Evolutionary conservation across 2,888 invertebrate species (phyloP).

Genomic region (Cotesia congregata): DNA sequence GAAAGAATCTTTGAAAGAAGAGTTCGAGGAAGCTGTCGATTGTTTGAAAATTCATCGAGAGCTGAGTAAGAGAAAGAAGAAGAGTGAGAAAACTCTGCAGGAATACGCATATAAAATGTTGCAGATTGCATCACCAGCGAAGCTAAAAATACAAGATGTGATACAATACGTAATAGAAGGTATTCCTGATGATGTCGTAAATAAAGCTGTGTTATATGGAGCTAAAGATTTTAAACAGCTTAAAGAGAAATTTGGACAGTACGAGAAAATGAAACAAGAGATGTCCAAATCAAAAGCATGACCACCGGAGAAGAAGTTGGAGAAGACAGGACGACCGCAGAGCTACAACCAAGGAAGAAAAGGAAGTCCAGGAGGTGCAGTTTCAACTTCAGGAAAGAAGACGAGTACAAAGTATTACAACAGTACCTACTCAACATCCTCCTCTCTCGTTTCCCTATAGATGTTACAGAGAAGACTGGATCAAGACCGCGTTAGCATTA

Average conservation of each 20-base stretch:
- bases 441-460: no score
- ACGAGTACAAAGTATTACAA: slow-evolving; percentile 17
- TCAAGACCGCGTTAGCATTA: no score
- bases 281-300: not conserved
- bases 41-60: slow-evolving; percentile 7
- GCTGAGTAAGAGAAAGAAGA: not conserved
- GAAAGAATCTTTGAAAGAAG: slow-evolving; percentile 13
- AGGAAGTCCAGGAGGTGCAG: no score
- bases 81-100: slow-evolving; percentile 11
- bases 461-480: no score
- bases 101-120: slow-evolving; percentile 16
- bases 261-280: not conserved
- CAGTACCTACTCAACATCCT: no score
- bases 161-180: slow-evolving; percentile 26
- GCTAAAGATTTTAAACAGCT: not conserved
- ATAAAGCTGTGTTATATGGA: slow-evolving; percentile 1
- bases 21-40: slow-evolving; percentile 7
- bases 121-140: slow-evolving; percentile 10
- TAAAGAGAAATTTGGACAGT: not conserved
- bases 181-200: slow-evolving; percentile 21
- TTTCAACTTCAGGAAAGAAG: not conserved
- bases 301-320: not conserved
- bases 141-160: not conserved
- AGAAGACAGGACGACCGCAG: not conserved
- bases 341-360: not conserved